Evolutionary conservation across 64 coral and sea anemone genomes (phyloP), one percentile per base, ranked within the genome.

Genomic region (Trachythela sp.): DNA sequence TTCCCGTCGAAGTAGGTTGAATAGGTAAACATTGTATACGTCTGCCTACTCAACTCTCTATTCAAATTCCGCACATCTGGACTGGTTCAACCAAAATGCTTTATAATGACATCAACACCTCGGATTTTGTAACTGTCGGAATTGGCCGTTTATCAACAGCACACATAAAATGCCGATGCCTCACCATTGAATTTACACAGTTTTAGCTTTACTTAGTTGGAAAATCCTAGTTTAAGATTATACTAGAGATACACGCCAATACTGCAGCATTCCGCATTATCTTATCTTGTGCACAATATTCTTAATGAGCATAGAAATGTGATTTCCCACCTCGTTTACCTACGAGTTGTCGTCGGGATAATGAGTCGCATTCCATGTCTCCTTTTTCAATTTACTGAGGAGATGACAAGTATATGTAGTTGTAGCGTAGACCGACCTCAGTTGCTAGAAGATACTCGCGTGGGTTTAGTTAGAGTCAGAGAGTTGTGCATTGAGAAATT

Each of bases 21-120:
- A 35, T 35, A 34, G 75, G 32, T 80, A 80, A 80, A 80, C 75
- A 80, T 80, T 22, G 33, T 39, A 39, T 39, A 8, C 32, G 6
- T 80, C 20, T 15, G 13, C 30, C 37, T 13, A 20, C 15, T 80
- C 13, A 45, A 45, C 42, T 11, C 42, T 45, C 42, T 11, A 45
- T 45, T 45, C 42, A 45, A 45, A 45, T 45, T 80, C 0, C 26
- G 33, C 75, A 13, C 75, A 80, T 80, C 75, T 80, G 75, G 75
- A 36, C 15, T 35, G 75, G 37, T 80, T 35, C 31, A 80, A 80
- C 14, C 30, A 80, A 39, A 80, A 80, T 80, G 75, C 8, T 39
- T 39, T 35, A 80, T 80, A 80, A 80, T 80, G 31, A 80, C 75
- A 80, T 80, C 75, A 80, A 80, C 75, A 80, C 75, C 33, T 80